phyloP scores from a whole-genome alignment of 2,888 invertebrate species.

The Anoncus sp. region DNA sequence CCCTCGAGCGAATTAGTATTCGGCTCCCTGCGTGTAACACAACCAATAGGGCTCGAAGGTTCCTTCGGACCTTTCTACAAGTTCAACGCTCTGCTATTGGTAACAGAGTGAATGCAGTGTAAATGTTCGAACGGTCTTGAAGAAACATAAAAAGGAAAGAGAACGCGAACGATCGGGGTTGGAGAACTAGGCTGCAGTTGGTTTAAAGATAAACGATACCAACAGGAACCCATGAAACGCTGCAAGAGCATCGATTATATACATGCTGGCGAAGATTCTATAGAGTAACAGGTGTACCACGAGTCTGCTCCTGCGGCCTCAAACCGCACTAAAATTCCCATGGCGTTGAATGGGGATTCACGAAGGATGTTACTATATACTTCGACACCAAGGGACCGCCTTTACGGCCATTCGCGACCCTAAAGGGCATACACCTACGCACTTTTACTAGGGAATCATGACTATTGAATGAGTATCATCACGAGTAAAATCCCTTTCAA shows the following conservation, averaged over 20 bases:
- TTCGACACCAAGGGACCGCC: constrained; percentile 55
- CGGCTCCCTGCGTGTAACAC: constrained; percentile 51
- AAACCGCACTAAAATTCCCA: constrained; percentile 17
- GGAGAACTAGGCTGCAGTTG: constrained; percentile 65
- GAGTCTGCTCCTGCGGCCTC: neutral
- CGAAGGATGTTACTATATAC: constrained; percentile 49
- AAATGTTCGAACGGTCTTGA: neutral
- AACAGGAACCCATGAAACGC: constrained; percentile 77
- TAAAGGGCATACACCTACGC: constrained; percentile 83
- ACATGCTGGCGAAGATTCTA: neutral
- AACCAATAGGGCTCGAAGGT: constrained; percentile 33
- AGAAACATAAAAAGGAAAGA: constrained; percentile 15
- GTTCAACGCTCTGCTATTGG: constrained; percentile 3
- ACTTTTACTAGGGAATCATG: constrained; percentile 82
- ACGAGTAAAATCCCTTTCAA: constrained; percentile 71
- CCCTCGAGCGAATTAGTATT: constrained; percentile 79
- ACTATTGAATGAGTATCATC: constrained; percentile 73
- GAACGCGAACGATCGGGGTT: constrained; percentile 47
- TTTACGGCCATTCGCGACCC: constrained; percentile 73
- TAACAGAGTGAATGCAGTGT: constrained; percentile 7
- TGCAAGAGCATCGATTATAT: constrained; percentile 47
- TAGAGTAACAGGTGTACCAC: constrained; percentile 27
- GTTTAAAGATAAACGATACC: constrained; percentile 77
- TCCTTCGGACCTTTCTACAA: constrained; percentile 5
- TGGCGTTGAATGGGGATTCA: constrained; percentile 22